Evolutionary conservation across 2,797 vertebrate genomes (phyloP), one percentile per base, ranked within the genome.

Genomic region (Sternarchorhynchus goeldii): DNA sequence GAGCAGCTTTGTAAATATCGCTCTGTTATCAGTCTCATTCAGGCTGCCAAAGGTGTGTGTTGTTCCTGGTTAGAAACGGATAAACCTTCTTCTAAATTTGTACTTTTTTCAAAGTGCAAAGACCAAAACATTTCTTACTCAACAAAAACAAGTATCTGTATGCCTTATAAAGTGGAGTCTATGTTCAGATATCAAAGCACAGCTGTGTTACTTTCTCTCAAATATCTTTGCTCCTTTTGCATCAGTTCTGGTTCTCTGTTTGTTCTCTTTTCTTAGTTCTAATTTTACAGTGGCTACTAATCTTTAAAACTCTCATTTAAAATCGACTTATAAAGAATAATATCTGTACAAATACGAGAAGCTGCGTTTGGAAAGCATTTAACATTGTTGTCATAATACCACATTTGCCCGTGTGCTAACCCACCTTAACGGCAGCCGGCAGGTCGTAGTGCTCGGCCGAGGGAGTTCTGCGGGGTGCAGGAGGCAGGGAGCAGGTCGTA

Each of bases 121-220:
- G 86, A 91, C 90, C 90, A 92, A 92, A 93, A 89, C 87, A 88
- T 91, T 92, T 91, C 87, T 90, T 90, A 92, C 86, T 86, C 84
- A 82, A 88, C 82, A 88, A 88, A 76, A 91, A 87, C 92, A 92
- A 92, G 74, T 77, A 78, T 85, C 84, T 82, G 76, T 83, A 14
- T 92, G 93, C 93, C 93, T 94, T 94, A 94, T 89, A 86, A 89
- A 90, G 90, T 91, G 75, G 87, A 91, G 87, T 92, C 87, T 90
- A 88, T 93, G 90, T 93, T 91, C 89, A 84, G 87, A 89, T 89
- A 91, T 92, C 78, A 90, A 94, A 94, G 92, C 93, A 93, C 93
- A 93, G 91, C 86, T 85, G 86, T 92, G 86, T 90, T 87, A 88
- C 75, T 86, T 86, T 91, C 76, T 79, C 75, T 87, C 81, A 85